phyloP scores from a whole-genome alignment of 2,888 invertebrate genomes.

The Parasteatoda lunata region DNA sequence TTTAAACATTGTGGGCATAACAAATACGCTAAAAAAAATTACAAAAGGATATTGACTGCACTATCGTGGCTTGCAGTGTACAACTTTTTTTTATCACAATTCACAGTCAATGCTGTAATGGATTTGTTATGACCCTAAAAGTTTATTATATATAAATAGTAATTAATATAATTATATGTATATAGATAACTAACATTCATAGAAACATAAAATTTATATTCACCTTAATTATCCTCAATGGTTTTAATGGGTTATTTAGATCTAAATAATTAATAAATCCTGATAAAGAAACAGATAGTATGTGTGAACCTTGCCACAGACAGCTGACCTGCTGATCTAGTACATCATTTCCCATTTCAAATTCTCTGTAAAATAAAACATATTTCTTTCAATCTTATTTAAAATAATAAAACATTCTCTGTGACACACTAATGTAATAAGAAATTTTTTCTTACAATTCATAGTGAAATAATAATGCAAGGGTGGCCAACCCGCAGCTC shows the following conservation, averaged over 20 bases:
- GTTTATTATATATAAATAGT: slow-evolving; percentile 9
- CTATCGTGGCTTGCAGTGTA: slow-evolving; percentile 97
- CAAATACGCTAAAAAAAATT: neutral
- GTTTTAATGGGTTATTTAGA: slow-evolving; percentile 86
- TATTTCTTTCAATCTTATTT: too few relatives aligned
- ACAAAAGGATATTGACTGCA: slow-evolving; percentile 79
- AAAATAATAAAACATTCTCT: too few relatives aligned
- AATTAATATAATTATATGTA: neutral
- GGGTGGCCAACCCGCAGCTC: too few relatives aligned
- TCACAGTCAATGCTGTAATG: slow-evolving; percentile 89
- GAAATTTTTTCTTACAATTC: too few relatives aligned
- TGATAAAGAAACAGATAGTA: slow-evolving; percentile 93
- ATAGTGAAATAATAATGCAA: too few relatives aligned
- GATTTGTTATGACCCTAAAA: slow-evolving; percentile 96
- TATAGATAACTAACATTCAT: slow-evolving; percentile 3
- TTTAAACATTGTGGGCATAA: too few relatives aligned
- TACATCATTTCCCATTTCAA: slow-evolving; percentile 83
- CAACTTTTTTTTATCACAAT: slow-evolving; percentile 83
- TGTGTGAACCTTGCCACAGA: slow-evolving; percentile 92
- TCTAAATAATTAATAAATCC: slow-evolving; percentile 97
- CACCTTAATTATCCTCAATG: slow-evolving; percentile 85
- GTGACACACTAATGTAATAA: too few relatives aligned
- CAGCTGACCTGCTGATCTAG: slow-evolving; percentile 80
- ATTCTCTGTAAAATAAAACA: slow-evolving; percentile 79
- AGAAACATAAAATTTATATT: neutral